Evolutionary conservation across 2,113 vertebrate species (phyloP), one percentile per base, ranked within the genome.

Genomic region (Ictalurus furcatus): DNA sequence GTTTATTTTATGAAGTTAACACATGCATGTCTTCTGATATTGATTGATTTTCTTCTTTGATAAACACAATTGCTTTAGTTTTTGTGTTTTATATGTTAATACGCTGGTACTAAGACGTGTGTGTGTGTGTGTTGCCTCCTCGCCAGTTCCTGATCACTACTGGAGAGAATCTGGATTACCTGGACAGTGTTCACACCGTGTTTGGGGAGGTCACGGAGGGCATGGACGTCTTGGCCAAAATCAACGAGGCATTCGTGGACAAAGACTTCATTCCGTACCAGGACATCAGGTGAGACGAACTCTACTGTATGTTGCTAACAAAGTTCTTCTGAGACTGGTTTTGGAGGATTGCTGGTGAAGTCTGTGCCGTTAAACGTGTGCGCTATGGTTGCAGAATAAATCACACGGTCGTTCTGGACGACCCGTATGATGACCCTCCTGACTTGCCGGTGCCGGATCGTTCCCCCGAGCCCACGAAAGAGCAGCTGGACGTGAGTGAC

Each of bases 121-220:
- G n/a, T 54, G 82, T 30, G 81, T 86, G 0, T 59, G 80, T 44
- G 28, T 13, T 74, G 67, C 11, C 79, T 54, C 90, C 6, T 92
- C 84, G 91, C 91, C 90, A 99, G 98, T 99, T 99, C 94, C 97
- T 99, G 85, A 98, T 99, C 91, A 99, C 98, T 11, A 95, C 94
- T 6, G 96, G 96, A 17, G 98, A 99, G 90, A 97, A 97, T 92
- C 89, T 99, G 93, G 97, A 99, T 94, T 99, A 99, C 90, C 96
- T 99, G 87, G 96, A 99, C 90, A 97, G 97, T 30, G 97, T 98
- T 7, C 98, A 99, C 91, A 99, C 98, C 1, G 97, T 99, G 58
- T 99, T 99, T 93, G 98, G 98, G 71, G 98, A 99, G 92, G 97
- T 99, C 87, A 96, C 98, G 5, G 98, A 99, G 94, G 98, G 98